phyloP scores from a whole-genome alignment of 2,797 vertebrate species.

The Sebastes kiyomatsui region DNA sequence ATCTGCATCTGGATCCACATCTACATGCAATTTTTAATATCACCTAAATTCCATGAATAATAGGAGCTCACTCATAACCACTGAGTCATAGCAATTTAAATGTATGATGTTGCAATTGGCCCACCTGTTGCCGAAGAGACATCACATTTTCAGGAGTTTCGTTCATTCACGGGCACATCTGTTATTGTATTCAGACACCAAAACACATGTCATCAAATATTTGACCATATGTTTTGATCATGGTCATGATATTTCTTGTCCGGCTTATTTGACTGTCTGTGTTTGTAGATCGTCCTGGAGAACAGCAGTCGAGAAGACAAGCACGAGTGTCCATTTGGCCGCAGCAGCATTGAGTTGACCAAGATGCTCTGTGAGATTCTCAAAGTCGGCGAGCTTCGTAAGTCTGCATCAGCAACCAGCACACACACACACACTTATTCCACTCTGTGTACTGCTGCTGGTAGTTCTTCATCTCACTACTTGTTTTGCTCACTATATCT shows the following conservation, averaged over 20 bases:
- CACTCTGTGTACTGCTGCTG: background rate
- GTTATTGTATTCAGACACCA: background rate
- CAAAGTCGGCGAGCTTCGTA: constrained; percentile 98
- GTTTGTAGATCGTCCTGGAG: constrained; percentile 93
- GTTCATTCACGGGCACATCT: background rate
- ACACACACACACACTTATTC: background rate
- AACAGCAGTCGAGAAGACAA: constrained; percentile 99
- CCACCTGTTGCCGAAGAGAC: background rate
- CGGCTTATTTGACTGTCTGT: background rate
- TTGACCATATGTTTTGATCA: background rate
- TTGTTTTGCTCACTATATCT: background rate
- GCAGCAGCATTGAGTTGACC: constrained; percentile 98
- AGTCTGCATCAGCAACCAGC: constrained; percentile 76
- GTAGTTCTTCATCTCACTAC: background rate
- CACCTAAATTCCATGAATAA: background rate
- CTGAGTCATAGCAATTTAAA: background rate
- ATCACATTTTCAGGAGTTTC: background rate
- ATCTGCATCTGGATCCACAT: background rate
- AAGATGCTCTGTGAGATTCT: constrained; percentile 99
- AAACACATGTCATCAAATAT: background rate
- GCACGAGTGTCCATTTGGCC: constrained; percentile 97
- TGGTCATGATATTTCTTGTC: background rate
- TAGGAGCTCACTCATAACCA: background rate
- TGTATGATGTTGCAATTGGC: background rate
- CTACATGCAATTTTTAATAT: background rate